These are phyloP conservation scores for Dendroctonus ponderosae DNA, from an alignment of 1,140 invertebrate species.

Conservation along the genomic window DNA sequence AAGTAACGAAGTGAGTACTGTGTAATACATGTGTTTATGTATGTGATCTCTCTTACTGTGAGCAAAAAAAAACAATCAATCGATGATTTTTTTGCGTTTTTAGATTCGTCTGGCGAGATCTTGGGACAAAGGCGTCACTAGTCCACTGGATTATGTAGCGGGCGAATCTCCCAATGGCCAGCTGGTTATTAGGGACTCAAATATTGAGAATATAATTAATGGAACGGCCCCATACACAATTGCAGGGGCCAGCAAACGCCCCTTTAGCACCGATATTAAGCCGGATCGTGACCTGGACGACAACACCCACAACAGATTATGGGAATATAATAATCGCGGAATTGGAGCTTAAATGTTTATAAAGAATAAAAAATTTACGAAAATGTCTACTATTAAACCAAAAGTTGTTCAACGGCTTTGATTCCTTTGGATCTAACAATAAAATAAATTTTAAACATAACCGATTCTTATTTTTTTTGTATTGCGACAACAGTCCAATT, in stretches of 20 bases:
- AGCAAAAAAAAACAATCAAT: no score
- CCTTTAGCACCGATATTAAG: conserved; percentile 9
- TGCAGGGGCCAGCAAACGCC: conserved; percentile 6
- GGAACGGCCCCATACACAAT: not conserved
- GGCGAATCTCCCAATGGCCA: conserved; percentile 20
- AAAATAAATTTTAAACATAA: no score
- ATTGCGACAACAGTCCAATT: no score
- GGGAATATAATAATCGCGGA: conserved; percentile 24
- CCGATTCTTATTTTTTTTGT: no score
- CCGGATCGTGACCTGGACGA: conserved; percentile 12
- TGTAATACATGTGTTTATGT: no score
- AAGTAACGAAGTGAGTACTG: conserved; percentile 6
- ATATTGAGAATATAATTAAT: conserved; percentile 7
- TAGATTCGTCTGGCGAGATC: conserved; percentile 14
- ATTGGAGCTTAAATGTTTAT: conserved; percentile 1
- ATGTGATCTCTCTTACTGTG: no score
- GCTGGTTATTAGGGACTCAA: conserved; percentile 13
- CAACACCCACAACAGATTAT: conserved; percentile 16
- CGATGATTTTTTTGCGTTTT: not conserved
- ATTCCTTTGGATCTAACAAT: no score
- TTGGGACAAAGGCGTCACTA: conserved; percentile 4
- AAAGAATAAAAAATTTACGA: not conserved
- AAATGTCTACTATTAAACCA: no score
- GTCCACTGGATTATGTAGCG: conserved; percentile 1
- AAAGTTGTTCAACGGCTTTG: no score